Base-by-base conservation (phyloP, 1,140 invertebrate species). In the Philopotamus ludificatus region DNA sequence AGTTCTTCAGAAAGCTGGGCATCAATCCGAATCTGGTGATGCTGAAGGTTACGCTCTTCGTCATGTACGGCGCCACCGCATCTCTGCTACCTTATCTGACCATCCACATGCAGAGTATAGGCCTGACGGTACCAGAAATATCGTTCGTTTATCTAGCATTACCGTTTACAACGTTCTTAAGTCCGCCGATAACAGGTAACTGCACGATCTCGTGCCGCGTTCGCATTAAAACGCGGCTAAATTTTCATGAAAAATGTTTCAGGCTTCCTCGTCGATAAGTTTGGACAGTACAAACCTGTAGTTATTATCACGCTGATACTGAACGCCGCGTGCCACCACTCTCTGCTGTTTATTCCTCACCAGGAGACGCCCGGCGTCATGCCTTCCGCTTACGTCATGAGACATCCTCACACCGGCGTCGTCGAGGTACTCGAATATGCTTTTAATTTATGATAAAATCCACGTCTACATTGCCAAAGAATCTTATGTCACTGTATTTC, bases 41-140 rank as follows among this genome's bases (percentile, higher is more conserved):
- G 83, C 80, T 92, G 65, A 92, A 92, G 83, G 81, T 90, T 67
- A 88, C 88, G 41, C 77, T 91, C 4, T 91, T 92, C 75, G 86
- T 90, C 71, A 88, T 89, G 82, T 90, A 90, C 74, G 89, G 89
- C 78, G 91, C 89, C 21, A 89, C 88, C 42, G 87, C 88, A 50
- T 90, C 90, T 15, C 79, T 93, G 42, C 74, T 93, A 45, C 91
- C 92, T 0, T 94, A 92, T 74, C 76, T 94, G 65, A 91, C 91
- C 0, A 88, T 94, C 63, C 92, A 93, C 75, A 93, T 93, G 92
- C 89, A 90, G 77, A 88, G 88, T 74, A 87, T 94, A 73, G 92
- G 91, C 59, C 79, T 94, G 18, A 89, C 89, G 18, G 86, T 92
- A 58, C 87, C 90, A 70, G 89, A 94, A 80, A 90, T 92, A 66